Evolutionary conservation across 92 coral and sea anemone genomes (phyloP).

Genomic region (Epizoanthus rinbou): DNA sequence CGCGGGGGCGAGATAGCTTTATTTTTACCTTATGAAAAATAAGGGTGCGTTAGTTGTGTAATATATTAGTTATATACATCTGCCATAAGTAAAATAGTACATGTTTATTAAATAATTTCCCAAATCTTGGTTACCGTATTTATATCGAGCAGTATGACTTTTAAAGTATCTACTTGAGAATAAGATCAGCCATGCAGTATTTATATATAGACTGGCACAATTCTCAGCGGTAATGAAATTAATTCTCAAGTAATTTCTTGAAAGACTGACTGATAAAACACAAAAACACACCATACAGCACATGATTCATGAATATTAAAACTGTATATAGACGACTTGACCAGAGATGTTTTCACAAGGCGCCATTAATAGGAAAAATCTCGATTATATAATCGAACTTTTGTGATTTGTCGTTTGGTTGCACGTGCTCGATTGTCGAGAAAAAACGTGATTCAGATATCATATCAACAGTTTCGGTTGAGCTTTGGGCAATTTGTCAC

Average conservation of each 20-base stretch:
- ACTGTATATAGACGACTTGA: neutral
- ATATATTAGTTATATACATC: too few species aligned
- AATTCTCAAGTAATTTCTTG: neutral
- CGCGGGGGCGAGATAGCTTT: too few species aligned
- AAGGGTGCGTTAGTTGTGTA: too few species aligned
- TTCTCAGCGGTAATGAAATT: too few species aligned
- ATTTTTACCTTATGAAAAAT: too few species aligned
- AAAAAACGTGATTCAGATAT: neutral
- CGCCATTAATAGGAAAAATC: neutral
- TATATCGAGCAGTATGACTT: too few species aligned
- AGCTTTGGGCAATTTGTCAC: neutral
- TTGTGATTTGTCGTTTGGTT: neutral
- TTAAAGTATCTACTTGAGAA: too few species aligned
- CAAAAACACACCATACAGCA: neutral
- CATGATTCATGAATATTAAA: neutral
- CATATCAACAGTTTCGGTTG: neutral
- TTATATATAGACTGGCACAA: too few species aligned
- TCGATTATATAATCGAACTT: neutral
- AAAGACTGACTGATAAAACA: neutral
- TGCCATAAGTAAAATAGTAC: too few species aligned
- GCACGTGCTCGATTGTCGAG: conserved; percentile 1
- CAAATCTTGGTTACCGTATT: too few species aligned
- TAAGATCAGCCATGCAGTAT: too few species aligned
- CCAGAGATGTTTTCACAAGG: neutral
- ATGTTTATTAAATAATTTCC: too few species aligned